Base-by-base conservation (phyloP, 2,888 invertebrate genomes). In the Drosophila cracens region DNA sequence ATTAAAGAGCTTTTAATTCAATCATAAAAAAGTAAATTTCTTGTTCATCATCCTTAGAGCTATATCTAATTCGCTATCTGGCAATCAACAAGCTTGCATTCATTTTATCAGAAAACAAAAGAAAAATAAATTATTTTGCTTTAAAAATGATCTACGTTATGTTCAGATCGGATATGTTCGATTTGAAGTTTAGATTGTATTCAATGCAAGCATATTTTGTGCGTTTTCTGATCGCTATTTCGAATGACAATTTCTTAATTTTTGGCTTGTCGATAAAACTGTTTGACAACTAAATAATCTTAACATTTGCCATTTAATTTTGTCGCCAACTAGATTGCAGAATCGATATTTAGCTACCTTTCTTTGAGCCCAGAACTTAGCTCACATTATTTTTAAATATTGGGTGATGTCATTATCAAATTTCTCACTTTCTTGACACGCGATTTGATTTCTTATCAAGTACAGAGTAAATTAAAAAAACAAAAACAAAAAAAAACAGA, bases 351-450 rank as follows among this genome's bases (percentile, higher is more conserved):
- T 21, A 0, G 40, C 2, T 21, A 11, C 11, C 5, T 11, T 5
- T 43, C 5, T 21, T 43, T 21, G 40, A 21, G 40, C 40, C n/a
- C n/a, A 21, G n/a, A 11, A 40, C 11, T 11, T 43, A 43, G 40
- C 40, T 5, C 2, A 11, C n/a, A 40, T 11, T 40, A 21, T 29
- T 29, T 38, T 29, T 4, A 29, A 40, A 29, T 56, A 16, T 29
- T 29, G n/a, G 4, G 5, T 18, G 11, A 27, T 5, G 13, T 10
- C 36, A 16, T 21, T 31, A 36, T 18, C 25, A 59, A 31, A 49
- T 64, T 64, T 38, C 7, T 3, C 31, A 33, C 18, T 33, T 33
- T 21, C 25, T 60, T 49, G 60, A 27, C 64, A 64, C 49, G 64
- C 64, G 25, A 64, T 18, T 13, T 10, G 27, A 34, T 43, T 34